Conservation (phyloP, 1,140 invertebrate species). For the Gryon sp. region DNA sequence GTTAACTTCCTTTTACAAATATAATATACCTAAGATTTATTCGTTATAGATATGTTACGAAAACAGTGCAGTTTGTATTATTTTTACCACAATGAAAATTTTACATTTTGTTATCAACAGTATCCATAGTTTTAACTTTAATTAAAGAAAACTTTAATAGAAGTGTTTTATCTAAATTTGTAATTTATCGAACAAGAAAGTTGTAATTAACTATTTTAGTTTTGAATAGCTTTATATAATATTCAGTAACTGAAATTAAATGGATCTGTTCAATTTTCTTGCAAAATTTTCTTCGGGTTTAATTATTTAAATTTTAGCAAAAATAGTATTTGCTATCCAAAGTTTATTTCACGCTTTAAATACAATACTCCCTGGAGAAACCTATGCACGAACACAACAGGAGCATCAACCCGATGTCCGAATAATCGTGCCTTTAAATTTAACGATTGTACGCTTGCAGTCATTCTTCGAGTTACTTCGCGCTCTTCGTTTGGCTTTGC, state of each 20-base stretch:
- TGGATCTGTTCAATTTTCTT: conserved; percentile 21
- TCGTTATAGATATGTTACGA: conserved; percentile 44
- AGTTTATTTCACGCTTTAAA: conserved; percentile 48
- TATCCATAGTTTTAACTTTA: neutral
- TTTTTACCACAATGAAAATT: conserved; percentile 48
- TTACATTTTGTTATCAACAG: conserved; percentile 2
- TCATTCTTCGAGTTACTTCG: conserved; percentile 45
- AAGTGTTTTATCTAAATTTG: neutral
- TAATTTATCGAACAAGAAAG: neutral
- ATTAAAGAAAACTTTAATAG: too few relatives aligned
- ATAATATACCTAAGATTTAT: conserved; percentile 25
- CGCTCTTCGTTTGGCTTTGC: conserved; percentile 6
- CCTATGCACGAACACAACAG: conserved; percentile 49
- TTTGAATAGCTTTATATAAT: neutral
- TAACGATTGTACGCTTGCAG: conserved; percentile 76
- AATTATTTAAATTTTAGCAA: conserved; percentile 57
- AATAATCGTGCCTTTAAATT: conserved; percentile 65
- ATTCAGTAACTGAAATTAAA: too few relatives aligned
- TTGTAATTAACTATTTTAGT: neutral
- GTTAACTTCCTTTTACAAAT: conserved; percentile 51
- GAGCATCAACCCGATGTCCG: conserved; percentile 48
- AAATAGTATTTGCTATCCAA: conserved; percentile 56
- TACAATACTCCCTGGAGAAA: conserved; percentile 51
- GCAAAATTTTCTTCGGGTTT: conserved; percentile 49
- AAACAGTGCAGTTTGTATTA: conserved; percentile 33